Evolutionary conservation across 2,888 invertebrate species (phyloP).

Genomic region (Chrysotoxum bicinctum): DNA sequence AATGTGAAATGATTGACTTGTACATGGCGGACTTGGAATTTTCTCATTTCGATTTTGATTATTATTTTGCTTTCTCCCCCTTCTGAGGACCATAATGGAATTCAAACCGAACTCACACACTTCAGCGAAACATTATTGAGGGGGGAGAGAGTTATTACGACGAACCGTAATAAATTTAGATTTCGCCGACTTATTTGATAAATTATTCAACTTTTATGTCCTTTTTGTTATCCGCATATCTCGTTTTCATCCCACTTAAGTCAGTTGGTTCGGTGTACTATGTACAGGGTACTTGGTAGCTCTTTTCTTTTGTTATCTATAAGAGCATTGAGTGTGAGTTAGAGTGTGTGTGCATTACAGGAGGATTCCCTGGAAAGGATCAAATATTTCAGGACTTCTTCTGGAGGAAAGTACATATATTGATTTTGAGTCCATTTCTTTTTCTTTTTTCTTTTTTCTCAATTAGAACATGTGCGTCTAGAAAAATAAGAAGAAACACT

Average conservation of each 20-base stretch:
- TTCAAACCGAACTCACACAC: constrained; percentile 1
- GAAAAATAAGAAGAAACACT: neutral
- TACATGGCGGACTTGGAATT: constrained; percentile 60
- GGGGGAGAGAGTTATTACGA: constrained; percentile 45
- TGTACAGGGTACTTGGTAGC: neutral
- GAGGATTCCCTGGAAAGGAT: constrained; percentile 2
- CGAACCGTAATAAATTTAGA: constrained; percentile 70
- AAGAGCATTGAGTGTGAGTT: neutral
- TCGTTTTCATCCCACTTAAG: constrained; percentile 8
- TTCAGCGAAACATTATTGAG: neutral
- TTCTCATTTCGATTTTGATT: constrained; percentile 63
- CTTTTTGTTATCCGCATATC: constrained; percentile 37
- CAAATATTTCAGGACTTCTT: constrained; percentile 5
- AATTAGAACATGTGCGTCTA: constrained; percentile 47
- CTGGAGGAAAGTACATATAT: constrained; percentile 18
- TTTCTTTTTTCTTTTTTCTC: constrained; percentile 13
- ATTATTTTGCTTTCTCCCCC: constrained; percentile 12
- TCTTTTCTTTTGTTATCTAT: neutral
- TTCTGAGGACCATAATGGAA: constrained; percentile 45
- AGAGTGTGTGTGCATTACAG: neutral
- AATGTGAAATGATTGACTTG: constrained; percentile 60
- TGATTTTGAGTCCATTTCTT: constrained; percentile 29
- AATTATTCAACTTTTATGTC: constrained; percentile 57
- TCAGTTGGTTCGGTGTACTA: neutral
- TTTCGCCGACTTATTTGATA: constrained; percentile 70